phyloP scores from a whole-genome alignment of 1,140 invertebrate genomes.

The Pogonomyrmex barbatus region DNA sequence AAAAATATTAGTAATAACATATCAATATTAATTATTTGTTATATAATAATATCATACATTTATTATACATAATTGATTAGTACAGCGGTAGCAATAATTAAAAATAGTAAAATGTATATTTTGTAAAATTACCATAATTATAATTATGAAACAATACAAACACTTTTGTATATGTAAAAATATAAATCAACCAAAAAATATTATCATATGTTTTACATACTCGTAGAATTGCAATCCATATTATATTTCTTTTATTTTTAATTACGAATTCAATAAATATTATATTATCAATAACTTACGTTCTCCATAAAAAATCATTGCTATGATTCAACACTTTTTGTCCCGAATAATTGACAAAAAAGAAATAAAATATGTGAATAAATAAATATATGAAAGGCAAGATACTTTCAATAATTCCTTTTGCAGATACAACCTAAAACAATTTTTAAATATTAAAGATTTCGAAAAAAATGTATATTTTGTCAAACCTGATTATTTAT shows the following conservation, averaged over 20 bases:
- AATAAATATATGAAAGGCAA: not conserved
- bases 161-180: too few relatives aligned
- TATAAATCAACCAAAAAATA: not conserved
- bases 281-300: constrained; percentile 2
- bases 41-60: not conserved
- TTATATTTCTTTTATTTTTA: not conserved
- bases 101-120: too few relatives aligned
- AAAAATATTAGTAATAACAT: constrained; percentile 25
- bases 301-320: constrained; percentile 17
- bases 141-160: too few relatives aligned
- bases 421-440: constrained; percentile 31
- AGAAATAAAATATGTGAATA: constrained; percentile 39
- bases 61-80: not conserved
- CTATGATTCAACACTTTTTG: constrained; percentile 45
- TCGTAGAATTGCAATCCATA: too few relatives aligned
- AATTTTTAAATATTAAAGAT: not conserved
- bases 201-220: too few relatives aligned
- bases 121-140: too few relatives aligned
- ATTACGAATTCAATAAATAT: not conserved
- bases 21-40: not conserved
- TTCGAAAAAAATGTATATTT: not conserved
- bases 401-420: not conserved
- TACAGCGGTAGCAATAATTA: too few relatives aligned
- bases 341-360: constrained; percentile 27
- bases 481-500: not conserved